A percentile compares a stretch with the other conserved stretches of the same genome.
Conservation (phyloP, 2,113 vertebrate genomes). For the Gallinago media region DNA sequence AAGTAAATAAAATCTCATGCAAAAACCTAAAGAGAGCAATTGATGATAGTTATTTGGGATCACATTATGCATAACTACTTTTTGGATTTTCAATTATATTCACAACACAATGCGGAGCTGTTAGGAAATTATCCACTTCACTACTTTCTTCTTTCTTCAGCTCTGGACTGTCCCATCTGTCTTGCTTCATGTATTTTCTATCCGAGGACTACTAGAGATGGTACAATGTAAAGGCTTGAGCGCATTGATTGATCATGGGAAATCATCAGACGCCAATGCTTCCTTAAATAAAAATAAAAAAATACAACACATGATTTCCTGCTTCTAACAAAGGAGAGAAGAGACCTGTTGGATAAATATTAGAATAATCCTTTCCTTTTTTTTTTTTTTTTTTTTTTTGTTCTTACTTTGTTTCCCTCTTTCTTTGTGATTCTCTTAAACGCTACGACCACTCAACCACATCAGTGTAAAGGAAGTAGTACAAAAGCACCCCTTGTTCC, state of each 20-base stretch:
- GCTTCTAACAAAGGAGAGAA: neutral
- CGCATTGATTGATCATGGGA: neutral
- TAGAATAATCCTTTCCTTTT: neutral
- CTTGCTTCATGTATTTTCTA: neutral
- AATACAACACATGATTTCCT: neutral
- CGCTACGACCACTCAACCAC: rapidly evolving
- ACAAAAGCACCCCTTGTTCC: neutral
- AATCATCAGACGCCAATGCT: neutral
- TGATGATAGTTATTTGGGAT: neutral
- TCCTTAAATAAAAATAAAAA: neutral
- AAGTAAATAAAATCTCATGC: conserved; percentile 43
- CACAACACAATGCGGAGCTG: neutral
- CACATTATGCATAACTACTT: neutral
- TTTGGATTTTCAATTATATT: conserved; percentile 22
- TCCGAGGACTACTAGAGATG: neutral
- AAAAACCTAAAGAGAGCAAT: conserved; percentile 37
- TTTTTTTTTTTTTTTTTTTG: neutral
- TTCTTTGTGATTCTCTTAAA: neutral
- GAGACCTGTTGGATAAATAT: neutral
- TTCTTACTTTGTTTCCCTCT: neutral
- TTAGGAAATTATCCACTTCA: conserved; percentile 18
- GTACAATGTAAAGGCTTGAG: neutral
- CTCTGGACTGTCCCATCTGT: neutral
- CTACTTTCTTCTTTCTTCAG: neutral
- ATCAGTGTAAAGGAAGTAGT: rapidly evolving